Evolutionary conservation across 2,888 invertebrate genomes (phyloP).

Genomic region (Plagodis dolabraria): DNA sequence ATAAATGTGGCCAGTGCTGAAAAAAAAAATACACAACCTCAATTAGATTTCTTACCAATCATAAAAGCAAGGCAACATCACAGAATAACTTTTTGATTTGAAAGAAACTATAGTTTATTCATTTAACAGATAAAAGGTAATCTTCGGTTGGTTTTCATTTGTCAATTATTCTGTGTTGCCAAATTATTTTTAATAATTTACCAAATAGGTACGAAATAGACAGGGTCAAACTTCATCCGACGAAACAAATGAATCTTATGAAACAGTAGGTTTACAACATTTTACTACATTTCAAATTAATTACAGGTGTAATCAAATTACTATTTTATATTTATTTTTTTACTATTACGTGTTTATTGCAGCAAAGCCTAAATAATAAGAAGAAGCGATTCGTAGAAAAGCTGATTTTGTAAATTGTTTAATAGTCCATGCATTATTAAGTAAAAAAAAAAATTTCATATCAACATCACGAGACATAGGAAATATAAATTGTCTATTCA

Average conservation of each 20-base stretch:
- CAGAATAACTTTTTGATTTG: slow-evolving; percentile 33
- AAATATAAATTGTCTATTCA: slow-evolving; percentile 45
- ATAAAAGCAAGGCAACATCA: slow-evolving; percentile 41
- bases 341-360: slow-evolving; percentile 38
- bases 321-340: slow-evolving; percentile 20
- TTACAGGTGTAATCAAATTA: not conserved
- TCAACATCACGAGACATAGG: slow-evolving; percentile 19
- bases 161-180: slow-evolving; percentile 55
- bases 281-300: slow-evolving; percentile 5
- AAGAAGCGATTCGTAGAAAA: slow-evolving; percentile 67
- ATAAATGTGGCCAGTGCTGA: slow-evolving; percentile 77
- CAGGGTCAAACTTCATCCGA: slow-evolving; percentile 70
- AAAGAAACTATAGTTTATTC: not conserved
- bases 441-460: slow-evolving; percentile 16
- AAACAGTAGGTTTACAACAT: slow-evolving; percentile 45
- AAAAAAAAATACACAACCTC: slow-evolving; percentile 57
- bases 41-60: slow-evolving; percentile 20
- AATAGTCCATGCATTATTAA: slow-evolving; percentile 51
- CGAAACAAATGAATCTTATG: slow-evolving; percentile 57
- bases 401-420: slow-evolving; percentile 24
- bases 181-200: slow-evolving; percentile 38
- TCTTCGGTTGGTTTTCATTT: not conserved
- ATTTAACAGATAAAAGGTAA: too few relatives aligned
- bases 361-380: slow-evolving; percentile 81
- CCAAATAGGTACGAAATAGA: slow-evolving; percentile 43